Evolutionary conservation across 2,888 invertebrate genomes (phyloP).

Genomic region (Lasioglossum pauxillum): DNA sequence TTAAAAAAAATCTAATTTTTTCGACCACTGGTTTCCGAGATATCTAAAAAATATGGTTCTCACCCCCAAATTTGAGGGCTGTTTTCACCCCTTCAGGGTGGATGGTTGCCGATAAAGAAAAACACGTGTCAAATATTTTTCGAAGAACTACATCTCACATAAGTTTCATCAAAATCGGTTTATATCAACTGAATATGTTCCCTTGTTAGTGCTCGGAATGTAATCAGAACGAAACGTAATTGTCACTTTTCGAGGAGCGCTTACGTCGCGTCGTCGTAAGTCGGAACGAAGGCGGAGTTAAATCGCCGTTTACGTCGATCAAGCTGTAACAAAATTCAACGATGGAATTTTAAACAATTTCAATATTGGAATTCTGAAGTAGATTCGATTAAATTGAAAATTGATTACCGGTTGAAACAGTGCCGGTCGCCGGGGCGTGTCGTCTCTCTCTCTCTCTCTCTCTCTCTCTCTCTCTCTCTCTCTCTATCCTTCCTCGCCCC

Average conservation of each 20-base stretch:
- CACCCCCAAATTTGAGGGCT: no score
- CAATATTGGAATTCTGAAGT: not conserved
- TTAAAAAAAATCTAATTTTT: no score
- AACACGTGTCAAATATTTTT: no score
- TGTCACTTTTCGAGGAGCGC: not conserved
- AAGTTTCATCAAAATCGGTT: no score
- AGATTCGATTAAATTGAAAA: constrained; percentile 18
- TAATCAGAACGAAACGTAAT: not conserved
- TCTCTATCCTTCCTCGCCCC: not conserved
- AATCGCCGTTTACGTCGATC: not conserved
- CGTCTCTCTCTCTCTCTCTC: not conserved
- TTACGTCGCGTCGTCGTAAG: not conserved
- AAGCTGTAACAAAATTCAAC: not conserved
- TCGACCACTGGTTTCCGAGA: no score
- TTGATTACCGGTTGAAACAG: constrained; percentile 14
- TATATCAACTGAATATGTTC: no score
- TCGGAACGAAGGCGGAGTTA: not conserved
- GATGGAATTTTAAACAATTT: constrained; percentile 10
- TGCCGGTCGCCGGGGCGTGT: not conserved
- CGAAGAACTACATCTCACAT: no score
- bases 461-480: not conserved
- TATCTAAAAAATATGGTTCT: no score
- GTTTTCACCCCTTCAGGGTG: no score
- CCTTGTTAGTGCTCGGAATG: not conserved
- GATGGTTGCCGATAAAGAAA: no score